phyloP scores from a whole-genome alignment of 1,140 invertebrate genomes.

The Odontomachus brunneus region DNA sequence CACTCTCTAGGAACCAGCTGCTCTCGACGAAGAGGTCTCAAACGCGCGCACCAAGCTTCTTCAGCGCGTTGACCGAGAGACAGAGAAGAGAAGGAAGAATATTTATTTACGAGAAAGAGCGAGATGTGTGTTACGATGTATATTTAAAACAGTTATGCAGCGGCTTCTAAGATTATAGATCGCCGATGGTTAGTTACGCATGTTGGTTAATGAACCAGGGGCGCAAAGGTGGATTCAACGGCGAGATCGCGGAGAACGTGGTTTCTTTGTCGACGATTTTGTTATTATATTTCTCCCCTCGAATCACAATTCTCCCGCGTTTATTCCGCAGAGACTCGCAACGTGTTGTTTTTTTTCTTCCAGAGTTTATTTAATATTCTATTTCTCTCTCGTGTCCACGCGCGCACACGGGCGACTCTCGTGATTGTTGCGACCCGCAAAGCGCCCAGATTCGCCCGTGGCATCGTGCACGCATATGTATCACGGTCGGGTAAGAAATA shows the following conservation, averaged over 20 bases:
- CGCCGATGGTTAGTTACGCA: slow-evolving; percentile 26
- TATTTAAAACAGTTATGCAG: slow-evolving; percentile 60
- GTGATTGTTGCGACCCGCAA: not conserved
- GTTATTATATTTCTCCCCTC: not conserved
- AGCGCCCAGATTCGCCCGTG: not conserved
- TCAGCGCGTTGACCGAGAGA: slow-evolving; percentile 58
- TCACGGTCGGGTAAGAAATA: slow-evolving; percentile 8
- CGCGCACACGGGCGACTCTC: too few species aligned
- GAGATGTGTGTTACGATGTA: slow-evolving; percentile 48
- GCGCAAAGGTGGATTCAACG: not conserved
- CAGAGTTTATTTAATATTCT: slow-evolving; percentile 34
- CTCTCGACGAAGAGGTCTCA: too few species aligned
- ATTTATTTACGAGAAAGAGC: slow-evolving; percentile 70
- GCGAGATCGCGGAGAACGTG: not conserved
- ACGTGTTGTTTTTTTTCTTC: slow-evolving; percentile 3
- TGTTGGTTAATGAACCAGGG: slow-evolving; percentile 53
- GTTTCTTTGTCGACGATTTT: not conserved
- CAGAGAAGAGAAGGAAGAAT: slow-evolving; percentile 41
- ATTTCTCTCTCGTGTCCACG: not conserved
- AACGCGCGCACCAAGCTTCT: too few species aligned
- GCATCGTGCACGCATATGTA: slow-evolving; percentile 46
- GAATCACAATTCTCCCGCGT: too few species aligned
- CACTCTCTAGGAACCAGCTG: too few species aligned
- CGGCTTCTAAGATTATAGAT: slow-evolving; percentile 43
- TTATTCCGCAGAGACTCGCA: not conserved